Evolutionary conservation across 1,140 invertebrate species (phyloP), one percentile per base, ranked within the genome.

Genomic region (Solenopsis invicta): DNA sequence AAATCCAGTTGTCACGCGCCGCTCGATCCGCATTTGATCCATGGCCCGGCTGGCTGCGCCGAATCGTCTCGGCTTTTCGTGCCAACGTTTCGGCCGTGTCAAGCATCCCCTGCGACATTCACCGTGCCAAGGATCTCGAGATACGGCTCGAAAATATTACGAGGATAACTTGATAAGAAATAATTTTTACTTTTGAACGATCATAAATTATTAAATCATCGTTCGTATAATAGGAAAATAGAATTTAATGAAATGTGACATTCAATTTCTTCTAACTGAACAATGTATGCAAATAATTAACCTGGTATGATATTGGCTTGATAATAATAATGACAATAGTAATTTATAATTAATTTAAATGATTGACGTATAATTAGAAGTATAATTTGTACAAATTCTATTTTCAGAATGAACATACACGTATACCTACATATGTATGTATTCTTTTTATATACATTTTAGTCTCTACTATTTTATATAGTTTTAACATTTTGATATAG

Each of bases 1-100:
- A 78, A 91, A 88, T 90, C 82, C 87, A 90, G 87, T 88, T 90
- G 89, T 87, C 89, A 67, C 76, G 59, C 76, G 71, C 69, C 86
- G 62, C 78, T 91, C 89, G 89, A 91, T 90, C 88, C 61, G 61
- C 16, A 76, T 69, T 90, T 66, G 81, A 88, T 90, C 75, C 76
- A 48, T 59, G 59, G 29, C 24, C 56, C n/a, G 62, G 34, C n/a
- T 48, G 62, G 34, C n/a, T 48, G 37, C 41, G 54, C 37, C 24
- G 24, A 71, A 24, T 50, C 41, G 69, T 45, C 18, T 61, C 52
- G 80, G 13, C 37, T 84, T 84, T 12, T 61, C 54, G 69, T 29
- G 34, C 24, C 34, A 61, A 61, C 78, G 21, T 72, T 82, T 56
- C 52, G 34, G 12, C 24, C 61, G 24, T 48, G 24, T 66, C 77